Conservation (phyloP, 2,797 vertebrate genomes). For the Dallia pectoralis region DNA sequence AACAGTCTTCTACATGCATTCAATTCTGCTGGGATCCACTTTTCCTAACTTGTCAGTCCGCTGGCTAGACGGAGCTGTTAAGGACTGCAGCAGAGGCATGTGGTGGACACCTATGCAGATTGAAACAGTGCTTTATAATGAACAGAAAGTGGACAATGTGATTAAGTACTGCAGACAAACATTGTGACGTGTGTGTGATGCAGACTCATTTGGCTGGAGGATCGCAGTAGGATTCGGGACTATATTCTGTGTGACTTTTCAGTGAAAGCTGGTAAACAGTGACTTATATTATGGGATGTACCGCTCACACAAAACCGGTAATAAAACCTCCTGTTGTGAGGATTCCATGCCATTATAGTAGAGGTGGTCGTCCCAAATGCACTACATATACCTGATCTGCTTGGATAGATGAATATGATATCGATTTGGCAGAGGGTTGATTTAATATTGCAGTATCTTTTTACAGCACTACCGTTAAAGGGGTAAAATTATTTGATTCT, state of each 20-base stretch:
- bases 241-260: not conserved
- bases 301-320: not conserved
- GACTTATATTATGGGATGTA: not conserved
- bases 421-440: not conserved
- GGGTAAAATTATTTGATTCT: conserved; percentile 50
- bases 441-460: not conserved
- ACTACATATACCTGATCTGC: not conserved
- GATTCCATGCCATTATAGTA: not conserved
- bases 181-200: not conserved
- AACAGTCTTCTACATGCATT: conserved; percentile 92
- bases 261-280: not conserved
- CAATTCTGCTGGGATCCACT: conserved; percentile 94
- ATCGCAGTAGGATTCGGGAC: not conserved
- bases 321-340: no score
- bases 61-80: not conserved
- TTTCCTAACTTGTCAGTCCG: conserved; percentile 79
- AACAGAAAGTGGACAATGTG: not conserved
- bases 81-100: not conserved
- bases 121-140: not conserved
- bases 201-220: not conserved
- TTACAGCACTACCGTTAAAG: not conserved
- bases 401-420: not conserved
- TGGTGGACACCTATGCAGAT: not conserved
- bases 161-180: not conserved
- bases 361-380: not conserved